Evolutionary conservation across 2,113 vertebrate species (phyloP), one percentile per base, ranked within the genome.

Genomic region (Puma concolor): DNA sequence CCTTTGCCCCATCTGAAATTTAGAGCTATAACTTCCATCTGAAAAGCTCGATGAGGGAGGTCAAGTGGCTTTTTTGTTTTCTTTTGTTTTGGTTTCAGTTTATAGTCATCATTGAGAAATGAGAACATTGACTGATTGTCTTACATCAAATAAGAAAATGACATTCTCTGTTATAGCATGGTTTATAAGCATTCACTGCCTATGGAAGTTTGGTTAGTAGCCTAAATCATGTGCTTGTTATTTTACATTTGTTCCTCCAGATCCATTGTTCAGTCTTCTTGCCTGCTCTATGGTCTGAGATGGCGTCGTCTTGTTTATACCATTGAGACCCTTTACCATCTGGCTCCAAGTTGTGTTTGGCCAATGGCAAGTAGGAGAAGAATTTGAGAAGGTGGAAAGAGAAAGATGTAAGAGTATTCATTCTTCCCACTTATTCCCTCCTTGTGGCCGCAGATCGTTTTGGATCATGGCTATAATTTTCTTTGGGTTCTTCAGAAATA

Each of bases 131-230:
- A 50, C 29, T 66, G 23, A 44, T 14, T 64, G 66, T 0, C 6
- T 27, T n/a, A 1, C 2, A 29, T 41, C 54, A 72, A 38, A 13
- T 15, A 36, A 36, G 16, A 17, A 66, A 48, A 6, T 4, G 31
- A 2, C 0, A 1, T 5, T 63, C 29, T n/a, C 74, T 36, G 21
- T 8, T 14, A 11, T 13, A 16, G n/a, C 13, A 7, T 2, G 2
- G 4, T 50, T 88, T 13, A 7, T 11, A 23, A 48, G 31, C 36
- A 21, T 27, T 29, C 21, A 3, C 36, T 16, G 27, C 41, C 41
- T 48, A 5, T 4, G 38, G 41, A 80, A 21, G 13, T 60, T 54
- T n/a, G 52, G 14, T 23, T 25, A 84, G 38, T 4, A 80, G 31
- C 25, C 93, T 79, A 31, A 87, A 84, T 10, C 14, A 21, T 3